These are phyloP conservation scores for Peromyscus polionotus DNA, from an alignment of 2,113 vertebrate genomes.

Conservation along the genomic window DNA sequence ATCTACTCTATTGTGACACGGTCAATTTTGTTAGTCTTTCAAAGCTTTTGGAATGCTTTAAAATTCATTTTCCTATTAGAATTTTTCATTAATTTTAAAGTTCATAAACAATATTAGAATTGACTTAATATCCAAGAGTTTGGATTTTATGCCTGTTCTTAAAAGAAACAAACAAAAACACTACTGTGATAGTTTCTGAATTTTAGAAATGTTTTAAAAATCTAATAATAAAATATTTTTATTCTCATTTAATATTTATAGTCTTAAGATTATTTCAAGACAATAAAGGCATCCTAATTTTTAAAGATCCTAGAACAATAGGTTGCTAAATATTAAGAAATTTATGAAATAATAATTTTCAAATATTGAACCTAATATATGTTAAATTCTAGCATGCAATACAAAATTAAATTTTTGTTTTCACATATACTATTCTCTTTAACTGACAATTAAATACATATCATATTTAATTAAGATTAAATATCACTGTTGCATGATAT, in stretches of 20 bases:
- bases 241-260: not conserved
- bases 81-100: not conserved
- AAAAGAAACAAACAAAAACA: not conserved
- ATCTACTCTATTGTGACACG: not conserved
- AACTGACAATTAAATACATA: not conserved
- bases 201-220: not conserved
- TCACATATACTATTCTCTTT: not conserved
- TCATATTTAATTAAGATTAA: no score
- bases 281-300: not conserved
- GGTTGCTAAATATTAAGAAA: not conserved
- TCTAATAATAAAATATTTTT: not conserved
- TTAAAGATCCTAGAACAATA: not conserved
- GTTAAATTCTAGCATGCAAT: not conserved
- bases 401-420: conserved; percentile 35
- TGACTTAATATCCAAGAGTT: not conserved
- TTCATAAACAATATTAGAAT: not conserved
- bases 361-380: not conserved
- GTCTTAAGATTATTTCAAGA: not conserved
- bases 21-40: not conserved
- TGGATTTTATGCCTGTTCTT: not conserved
- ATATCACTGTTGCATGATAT: not conserved
- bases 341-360: not conserved
- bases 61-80: not conserved
- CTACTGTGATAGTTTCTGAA: not conserved
- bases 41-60: not conserved